phyloP scores from a whole-genome alignment of 23 tunicate species.

The Diplosoma virens region DNA sequence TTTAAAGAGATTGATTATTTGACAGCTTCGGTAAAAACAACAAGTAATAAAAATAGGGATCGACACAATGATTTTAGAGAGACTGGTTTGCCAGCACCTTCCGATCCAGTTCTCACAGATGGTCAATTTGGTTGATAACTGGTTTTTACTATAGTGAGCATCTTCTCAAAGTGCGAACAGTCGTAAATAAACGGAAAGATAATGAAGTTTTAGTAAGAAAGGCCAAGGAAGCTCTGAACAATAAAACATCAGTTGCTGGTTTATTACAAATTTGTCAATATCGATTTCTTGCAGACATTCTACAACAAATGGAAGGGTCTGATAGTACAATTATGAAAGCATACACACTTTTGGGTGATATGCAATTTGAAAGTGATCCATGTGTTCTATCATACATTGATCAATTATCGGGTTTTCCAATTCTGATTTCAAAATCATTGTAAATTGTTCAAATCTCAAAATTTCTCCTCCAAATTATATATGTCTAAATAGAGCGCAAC shows the following conservation, averaged over 20 bases:
- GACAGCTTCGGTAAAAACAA: slow-evolving; percentile 1
- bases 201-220: neutral
- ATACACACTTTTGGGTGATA: neutral
- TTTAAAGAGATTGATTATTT: neutral
- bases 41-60: neutral
- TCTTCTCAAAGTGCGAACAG: neutral
- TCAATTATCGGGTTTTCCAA: neutral
- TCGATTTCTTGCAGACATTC: neutral
- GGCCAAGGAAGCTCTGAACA: slow-evolving; percentile 6
- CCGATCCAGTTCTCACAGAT: slow-evolving; percentile 8
- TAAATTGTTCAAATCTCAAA: slow-evolving; percentile 6
- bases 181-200: slow-evolving; percentile 1
- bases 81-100: neutral
- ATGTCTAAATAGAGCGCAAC: neutral
- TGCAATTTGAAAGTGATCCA: slow-evolving; percentile 18
- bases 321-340: neutral
- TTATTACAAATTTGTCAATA: neutral
- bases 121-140: neutral
- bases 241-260: neutral
- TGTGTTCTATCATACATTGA: too few relatives aligned
- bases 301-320: neutral
- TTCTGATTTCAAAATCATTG: slow-evolving; percentile 2
- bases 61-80: neutral
- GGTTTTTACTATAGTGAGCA: neutral
- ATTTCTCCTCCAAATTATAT: slow-evolving; percentile 6